Evolutionary conservation across 2,113 vertebrate genomes (phyloP), one percentile per base, ranked within the genome.

Genomic region (Anhinga rufa): DNA sequence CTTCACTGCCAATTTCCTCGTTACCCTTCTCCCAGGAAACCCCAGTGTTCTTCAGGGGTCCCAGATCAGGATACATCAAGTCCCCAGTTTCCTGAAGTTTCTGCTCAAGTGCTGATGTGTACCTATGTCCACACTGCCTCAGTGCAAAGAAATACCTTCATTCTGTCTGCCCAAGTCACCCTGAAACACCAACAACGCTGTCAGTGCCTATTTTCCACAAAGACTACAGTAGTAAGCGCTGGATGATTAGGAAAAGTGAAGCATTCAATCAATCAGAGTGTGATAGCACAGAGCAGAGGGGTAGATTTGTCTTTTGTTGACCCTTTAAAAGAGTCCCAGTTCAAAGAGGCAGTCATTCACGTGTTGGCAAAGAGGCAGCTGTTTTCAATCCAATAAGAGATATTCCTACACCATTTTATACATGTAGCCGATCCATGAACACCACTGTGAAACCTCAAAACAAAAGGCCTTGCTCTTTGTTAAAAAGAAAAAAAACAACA

Each of bases 41-140:
- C 7, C 26, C 31, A 66, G 11, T 24, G n/a, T 9, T 85, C 58
- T 64, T 14, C 62, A 70, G 9, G 5, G 2, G 6, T 38, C 29
- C 10, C 48, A 78, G n/a, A 81, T 32, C 29, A 61, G 48, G 15
- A 31, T 18, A 83, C 46, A 62, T 9, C 17, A 57, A 51, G 9
- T 15, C 4, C 7, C 8, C 31, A 26, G 29, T 26, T 55, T 48
- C 29, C 17, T 4, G 2, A 44, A 55, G 42, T 29, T 92, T 82
- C 16, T 61, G 17, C 55, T 48, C 40, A 71, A 36, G 28, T 57
- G 62, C 8, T 52, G 12, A 52, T 36, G 9, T 12, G 8, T 34
- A 31, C 0, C 0, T 29, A 57, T 4, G 4, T 22, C 46, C 49
- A 52, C 9, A 25, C 1, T 21, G 58, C 29, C n/a, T 82, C 9